Base-by-base conservation (phyloP, 2,888 invertebrate species). In the Pollenia labialis region DNA sequence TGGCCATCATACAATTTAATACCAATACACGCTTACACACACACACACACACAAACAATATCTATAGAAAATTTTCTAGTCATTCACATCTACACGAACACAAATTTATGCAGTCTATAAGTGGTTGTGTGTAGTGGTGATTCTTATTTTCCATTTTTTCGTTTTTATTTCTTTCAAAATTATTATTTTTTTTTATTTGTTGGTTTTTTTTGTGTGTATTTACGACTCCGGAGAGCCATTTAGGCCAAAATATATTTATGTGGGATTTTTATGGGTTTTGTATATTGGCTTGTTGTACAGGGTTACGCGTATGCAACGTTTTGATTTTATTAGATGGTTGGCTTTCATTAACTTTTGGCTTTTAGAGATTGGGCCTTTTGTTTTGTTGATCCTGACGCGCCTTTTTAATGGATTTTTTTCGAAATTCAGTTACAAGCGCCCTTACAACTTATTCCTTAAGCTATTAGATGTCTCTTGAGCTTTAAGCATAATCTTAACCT, bases 151-250 rank as follows among this genome's bases (percentile, higher is more conserved):
- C 42, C 52, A 32, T 68, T 40, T 52, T 32, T 40, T 32, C 32
- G 12, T 42, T 58, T 75, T 68, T 68, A 66, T 68, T 68, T 80
- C 56, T 32, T 48, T 68, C 1, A 42, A 16, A n/a, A 12, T 23
- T 60, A 52, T 23, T 42, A 6, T n/a, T n/a, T 52, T 74, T 66
- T 75, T 69, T 42, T 23, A 42, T 62, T 71, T 60, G 56, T 72
- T 68, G 68, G 62, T 50, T 76, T 76, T 3, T 32, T 76, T 10
- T 52, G 8, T 42, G 56, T 44, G 48, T 79, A 74, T 85, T 85
- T 85, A 82, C 74, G 85, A 85, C 77, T 79, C 72, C 77, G 81
- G 66, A 85, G 68, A 77, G 64, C 79, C 68, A 77, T 79, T 81
- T 68, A 68, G 77, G 48, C 81, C 72, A 79, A 85, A 81, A 74